Evolutionary conservation across 2,888 invertebrate species (phyloP), one percentile per base, ranked within the genome.

Genomic region (Neoscelio sp.): DNA sequence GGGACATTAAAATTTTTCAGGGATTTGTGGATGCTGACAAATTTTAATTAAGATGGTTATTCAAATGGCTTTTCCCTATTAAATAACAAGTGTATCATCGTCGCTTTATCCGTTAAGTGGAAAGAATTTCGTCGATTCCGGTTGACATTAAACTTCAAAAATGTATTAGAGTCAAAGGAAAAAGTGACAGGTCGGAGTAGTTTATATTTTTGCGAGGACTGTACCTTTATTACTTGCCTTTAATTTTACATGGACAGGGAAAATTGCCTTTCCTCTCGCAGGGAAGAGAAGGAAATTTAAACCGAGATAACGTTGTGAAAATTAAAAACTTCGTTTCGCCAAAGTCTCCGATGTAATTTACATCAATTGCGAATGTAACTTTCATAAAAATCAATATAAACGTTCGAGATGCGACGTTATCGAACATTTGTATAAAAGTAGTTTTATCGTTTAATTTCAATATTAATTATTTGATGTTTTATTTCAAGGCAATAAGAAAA

Each of bases 61-160:
- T n/a, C n/a, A n/a, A n/a, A n/a, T n/a, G n/a, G n/a, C n/a, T n/a
- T n/a, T n/a, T n/a, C n/a, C n/a, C n/a, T n/a, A n/a, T n/a, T n/a
- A n/a, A n/a, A n/a, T n/a, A n/a, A n/a, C n/a, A n/a, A n/a, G n/a
- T n/a, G n/a, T n/a, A n/a, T n/a, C n/a, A n/a, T n/a, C n/a, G n/a
- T n/a, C n/a, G n/a, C n/a, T n/a, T n/a, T n/a, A n/a, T n/a, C n/a
- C n/a, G n/a, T n/a, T n/a, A n/a, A n/a, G n/a, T n/a, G n/a, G n/a
- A n/a, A n/a, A n/a, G n/a, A 23, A 23, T 4, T 23, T 4, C 23
- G 6, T 23, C 12, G 60, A 28, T 58, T 38, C 12, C n/a, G 18
- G 60, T 38, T 52, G 62, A 62, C 64, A 54, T 73, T 73, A 62
- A 62, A 54, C 73, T 52, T 23, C 8, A 46, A 42, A 60, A 52